Percentiles rank a stretch among this genome's conserved stretches.
phyloP scores from a whole-genome alignment of 2,888 invertebrate species.

The Ecdyonurus torrentis region DNA sequence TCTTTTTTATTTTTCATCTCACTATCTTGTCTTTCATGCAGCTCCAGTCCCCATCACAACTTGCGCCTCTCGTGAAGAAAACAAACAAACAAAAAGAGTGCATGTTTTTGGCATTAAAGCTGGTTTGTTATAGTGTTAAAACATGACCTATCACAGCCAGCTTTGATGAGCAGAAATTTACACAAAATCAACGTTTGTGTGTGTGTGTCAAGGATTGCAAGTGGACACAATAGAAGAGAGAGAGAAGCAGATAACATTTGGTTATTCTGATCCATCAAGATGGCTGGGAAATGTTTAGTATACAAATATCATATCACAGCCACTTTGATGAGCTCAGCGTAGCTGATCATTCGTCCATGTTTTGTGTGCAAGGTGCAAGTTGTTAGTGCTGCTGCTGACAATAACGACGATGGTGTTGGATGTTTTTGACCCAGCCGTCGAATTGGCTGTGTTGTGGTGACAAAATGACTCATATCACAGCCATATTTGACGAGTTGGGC shows the following conservation, averaged over 20 bases:
- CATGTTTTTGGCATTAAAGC: conserved; percentile 55
- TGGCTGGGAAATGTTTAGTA: conserved; percentile 62
- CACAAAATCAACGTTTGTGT: conserved; percentile 9
- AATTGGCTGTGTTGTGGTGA: conserved; percentile 62
- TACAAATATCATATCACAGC: conserved; percentile 81
- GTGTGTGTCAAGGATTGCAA: neutral
- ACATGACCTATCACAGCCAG: conserved; percentile 82
- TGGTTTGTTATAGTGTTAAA: conserved; percentile 59
- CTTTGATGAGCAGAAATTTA: conserved; percentile 79
- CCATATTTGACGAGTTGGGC: conserved; percentile 88
- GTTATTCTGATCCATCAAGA: conserved; percentile 44
- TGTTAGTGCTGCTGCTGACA: neutral
- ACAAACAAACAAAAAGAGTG: too few species aligned
- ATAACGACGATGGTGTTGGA: neutral
- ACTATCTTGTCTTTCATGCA: conserved; percentile 98
- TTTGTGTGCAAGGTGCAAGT: neutral
- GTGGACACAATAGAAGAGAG: too few species aligned
- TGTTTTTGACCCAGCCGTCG: conserved; percentile 40
- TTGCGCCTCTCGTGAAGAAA: too few species aligned
- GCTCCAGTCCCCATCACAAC: conserved; percentile 29
- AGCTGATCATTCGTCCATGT: conserved; percentile 16
- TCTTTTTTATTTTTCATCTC: conserved; percentile 57
- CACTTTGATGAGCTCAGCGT: conserved; percentile 86
- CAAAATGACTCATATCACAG: conserved; percentile 60
- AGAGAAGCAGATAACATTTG: conserved; percentile 7